Base-by-base conservation (phyloP, 1,140 invertebrate species). In the Procambarus virginalis region DNA sequence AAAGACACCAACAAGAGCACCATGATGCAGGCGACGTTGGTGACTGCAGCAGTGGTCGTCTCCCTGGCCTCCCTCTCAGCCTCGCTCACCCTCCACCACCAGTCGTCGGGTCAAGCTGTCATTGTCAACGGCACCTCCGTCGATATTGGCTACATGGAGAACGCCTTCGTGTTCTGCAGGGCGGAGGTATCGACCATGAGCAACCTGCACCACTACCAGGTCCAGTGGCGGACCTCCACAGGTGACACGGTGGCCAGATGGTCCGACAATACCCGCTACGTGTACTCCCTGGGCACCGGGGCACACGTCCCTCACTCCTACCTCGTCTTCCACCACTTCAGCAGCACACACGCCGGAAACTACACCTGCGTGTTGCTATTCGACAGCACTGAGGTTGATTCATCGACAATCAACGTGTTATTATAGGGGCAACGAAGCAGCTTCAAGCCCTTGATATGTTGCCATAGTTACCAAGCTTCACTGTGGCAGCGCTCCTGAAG, bases 111-210 rank as follows among this genome's bases (percentile, higher is more conserved):
- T 73, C 68, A 73, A 73, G 68, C 22, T 8, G 22, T 34, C 68
- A 73, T 73, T 34, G 20, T 34, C 5, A 73, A 73, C 68, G 68
- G 68, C 68, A 73, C 68, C 14, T 22, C n/a, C 2, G 68, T 8
- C n/a, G 20, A 73, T 34, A 34, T 73, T 73, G 68, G n/a, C n/a
- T 73, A 73, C 68, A 34, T 73, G 68, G 68, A 73, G n/a, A 22
- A 73, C 22, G 68, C 68, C n/a, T 73, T 73, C 10, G n/a, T 73
- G n/a, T 73, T 73, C 68, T 73, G 68, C 68, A 73, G 22, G 68
- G 68, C 22, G 68, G 34, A 34, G 34, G n/a, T 34, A 22, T 34
- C 22, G 4, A 73, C 68, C n/a, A 34, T 0, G 2, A 22, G 34
- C 68, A 34, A 22, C 68, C 68, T 73, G 3, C 20, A 73, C 68